Base-by-base conservation (phyloP, 2,888 invertebrate species). In the Xylota sylvarum region DNA sequence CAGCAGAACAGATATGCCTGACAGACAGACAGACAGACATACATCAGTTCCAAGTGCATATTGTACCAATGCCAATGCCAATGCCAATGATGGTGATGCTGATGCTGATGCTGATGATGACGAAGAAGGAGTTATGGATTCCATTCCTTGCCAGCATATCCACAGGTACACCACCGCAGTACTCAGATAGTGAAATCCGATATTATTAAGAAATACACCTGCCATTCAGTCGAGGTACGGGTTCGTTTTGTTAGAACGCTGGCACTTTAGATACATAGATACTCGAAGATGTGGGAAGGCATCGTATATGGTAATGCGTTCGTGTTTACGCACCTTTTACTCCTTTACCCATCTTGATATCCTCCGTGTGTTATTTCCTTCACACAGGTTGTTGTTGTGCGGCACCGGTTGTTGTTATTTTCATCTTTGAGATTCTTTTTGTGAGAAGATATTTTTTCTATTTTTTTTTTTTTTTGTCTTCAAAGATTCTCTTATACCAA, bases 301-400 rank as follows among this genome's bases (percentile, higher is more conserved):
- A 73, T 69, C 48, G 65, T 62, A 23, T 85, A 86, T 82, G 81
- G 81, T 77, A 82, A 86, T 86, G 81, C 67, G 85, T 77, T 55
- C 85, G 67, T 86, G 73, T 82, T 86, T 82, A 86, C 86, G 86
- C 86, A 86, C 86, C 82, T 86, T 86, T 86, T 72, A 86, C 86
- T 86, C 86, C 86, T 86, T 82, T 65, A 55, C 40, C 67, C 62
- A 48, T 48, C 65, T 23, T 62, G 76, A 55, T 23, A 23, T 19
- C 52, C 43, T 74, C 32, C 17, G 19, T 2, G 19, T 2, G 50
- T n/a, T 50, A 32, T 48, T 70, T 67, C 64, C 67, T 52, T 64
- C 23, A 50, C 79, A 73, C 78, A 73, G 82, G 72, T 79, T 78
- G 60, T 67, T 73, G 19, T 46, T n/a, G 17, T 19, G 10, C 69